Base-by-base conservation (phyloP, 2,888 invertebrate genomes). In the Drosophila buzzatii region DNA sequence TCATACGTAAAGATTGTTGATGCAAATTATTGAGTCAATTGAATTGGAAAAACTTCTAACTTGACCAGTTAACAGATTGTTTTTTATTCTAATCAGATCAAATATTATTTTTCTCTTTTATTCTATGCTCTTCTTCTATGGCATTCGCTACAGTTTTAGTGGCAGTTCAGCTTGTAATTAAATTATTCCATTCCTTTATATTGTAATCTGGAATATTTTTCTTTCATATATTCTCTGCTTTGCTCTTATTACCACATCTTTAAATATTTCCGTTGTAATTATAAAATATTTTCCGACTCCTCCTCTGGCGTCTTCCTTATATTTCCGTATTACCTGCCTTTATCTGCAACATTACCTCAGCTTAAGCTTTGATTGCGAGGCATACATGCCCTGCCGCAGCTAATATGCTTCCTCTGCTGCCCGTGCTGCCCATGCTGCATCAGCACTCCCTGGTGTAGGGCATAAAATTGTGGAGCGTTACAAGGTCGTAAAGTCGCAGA, bases 401-500 rank as follows among this genome's bases (percentile, higher is more conserved):
- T 63, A 76, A 71, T 77, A 55, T 51, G 39, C 57, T 56, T 8
- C 47, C 9, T 42, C 39, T 10, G 39, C 16, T 45, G 37, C 31
- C 35, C 37, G 10, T n/a, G 27, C 71, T 37, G 53, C 55, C 27
- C 33, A n/a, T n/a, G 27, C 71, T 37, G 53, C 58, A 49, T 61
- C 72, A 56, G 65, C 61, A 76, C 37, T 51, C 45, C 55, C 58
- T 27, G 23, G 58, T 56, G 47, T 53, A 52, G 45, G 37, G 65
- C 74, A 76, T 75, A 70, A 70, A 75, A 66, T 45, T 60, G 35
- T 70, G 23, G 62, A 56, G 59, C 51, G 27, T 18, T 62, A 76
- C 79, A 73, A 57, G 62, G 66, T 79, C 76, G 53, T 77, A 79
- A 79, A 77, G 66, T 70, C 61, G 64, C 63, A 18, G 31, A 41